Evolutionary conservation across 1,140 invertebrate species (phyloP).

Genomic region (Pissodes strobi): DNA sequence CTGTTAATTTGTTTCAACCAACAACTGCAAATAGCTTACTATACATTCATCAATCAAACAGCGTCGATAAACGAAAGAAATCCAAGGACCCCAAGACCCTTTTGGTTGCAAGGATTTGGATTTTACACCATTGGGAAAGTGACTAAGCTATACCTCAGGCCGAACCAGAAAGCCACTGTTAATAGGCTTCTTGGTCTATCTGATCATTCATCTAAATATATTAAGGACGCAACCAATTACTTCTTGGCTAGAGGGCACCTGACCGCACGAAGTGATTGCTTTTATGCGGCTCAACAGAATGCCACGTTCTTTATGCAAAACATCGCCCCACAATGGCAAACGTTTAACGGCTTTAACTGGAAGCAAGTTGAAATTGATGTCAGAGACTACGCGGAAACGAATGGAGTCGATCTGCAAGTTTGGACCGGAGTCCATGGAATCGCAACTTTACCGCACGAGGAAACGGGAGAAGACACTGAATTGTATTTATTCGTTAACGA

Average conservation of each 20-base stretch:
- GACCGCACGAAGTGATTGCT: conserved; percentile 67
- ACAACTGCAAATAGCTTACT: conserved; percentile 38
- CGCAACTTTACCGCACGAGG: conserved; percentile 58
- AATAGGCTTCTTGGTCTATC: conserved; percentile 47
- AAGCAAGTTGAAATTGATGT: conserved; percentile 57
- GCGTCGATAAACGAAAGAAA: conserved; percentile 46
- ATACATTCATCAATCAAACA: conserved; percentile 42
- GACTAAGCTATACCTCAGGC: conserved; percentile 44
- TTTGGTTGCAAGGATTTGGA: conserved; percentile 41
- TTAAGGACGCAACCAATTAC: conserved; percentile 61
- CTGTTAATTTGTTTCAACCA: conserved; percentile 48
- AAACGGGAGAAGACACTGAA: conserved; percentile 49
- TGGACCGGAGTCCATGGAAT: conserved; percentile 64
- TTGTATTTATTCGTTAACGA: conserved; percentile 59
- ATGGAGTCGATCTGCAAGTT: conserved; percentile 54
- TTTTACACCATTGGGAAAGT: conserved; percentile 47
- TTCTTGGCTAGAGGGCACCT: conserved; percentile 68
- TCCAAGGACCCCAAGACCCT: conserved; percentile 46
- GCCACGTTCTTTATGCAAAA: conserved; percentile 63
- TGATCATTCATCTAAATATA: conserved; percentile 44
- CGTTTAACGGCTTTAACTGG: conserved; percentile 65
- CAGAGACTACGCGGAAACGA: conserved; percentile 50
- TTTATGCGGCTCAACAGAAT: conserved; percentile 65
- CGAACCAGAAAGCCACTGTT: conserved; percentile 47
- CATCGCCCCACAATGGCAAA: conserved; percentile 62